Evolutionary conservation across 30 jellyfish, hydroid and myxozoan species (phyloP), one percentile per base, ranked within the genome.

Genomic region (Turritopsis rubra): DNA sequence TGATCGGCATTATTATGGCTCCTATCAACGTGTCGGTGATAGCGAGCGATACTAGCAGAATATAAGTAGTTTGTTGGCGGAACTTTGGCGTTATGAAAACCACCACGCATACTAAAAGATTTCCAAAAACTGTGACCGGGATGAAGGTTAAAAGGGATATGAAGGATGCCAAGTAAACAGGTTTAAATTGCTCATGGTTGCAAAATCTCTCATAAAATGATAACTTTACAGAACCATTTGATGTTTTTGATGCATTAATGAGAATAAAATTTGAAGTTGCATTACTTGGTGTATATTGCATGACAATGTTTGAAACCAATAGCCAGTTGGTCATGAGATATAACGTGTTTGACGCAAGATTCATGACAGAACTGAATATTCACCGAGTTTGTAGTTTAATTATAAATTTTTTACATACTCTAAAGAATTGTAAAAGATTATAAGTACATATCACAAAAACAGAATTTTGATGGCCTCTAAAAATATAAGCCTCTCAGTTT

Each of bases 11-110:
- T 7, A 52, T 25, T 16, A 82, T 54, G 18, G 73, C 72, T 18
- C 88, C 88, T 21, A 82, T 54, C 23, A 82, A 72, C 5, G 75
- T 65, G 52, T 82, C 88, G 16, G 85, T 85, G 29, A 82, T 71
- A 13, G 88, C 88, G 7, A 82, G 87, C 24, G 88, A 82, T n/a
- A 52, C 26, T 23, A 82, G 41, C 18, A 82, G 31, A 30, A 82
- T 23, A n/a, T 25, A 82, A 9, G 88, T 82, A 21, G 71, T 82
- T 41, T 71, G 75, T 27, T 65, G 25, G 41, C 71, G 71, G 26
- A 82, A 71, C 21, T 13, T 29, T 65, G 70, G 26, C 7, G 88
- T 25, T 1, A 71, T 5, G 16, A 54, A 24, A 9, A 82, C 54
- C 9, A 82, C 88, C 19, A 28, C 75, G 31, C 85, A 65, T 9